phyloP scores from a whole-genome alignment of 1,140 invertebrate genomes.

The Drosophila simulans region DNA sequence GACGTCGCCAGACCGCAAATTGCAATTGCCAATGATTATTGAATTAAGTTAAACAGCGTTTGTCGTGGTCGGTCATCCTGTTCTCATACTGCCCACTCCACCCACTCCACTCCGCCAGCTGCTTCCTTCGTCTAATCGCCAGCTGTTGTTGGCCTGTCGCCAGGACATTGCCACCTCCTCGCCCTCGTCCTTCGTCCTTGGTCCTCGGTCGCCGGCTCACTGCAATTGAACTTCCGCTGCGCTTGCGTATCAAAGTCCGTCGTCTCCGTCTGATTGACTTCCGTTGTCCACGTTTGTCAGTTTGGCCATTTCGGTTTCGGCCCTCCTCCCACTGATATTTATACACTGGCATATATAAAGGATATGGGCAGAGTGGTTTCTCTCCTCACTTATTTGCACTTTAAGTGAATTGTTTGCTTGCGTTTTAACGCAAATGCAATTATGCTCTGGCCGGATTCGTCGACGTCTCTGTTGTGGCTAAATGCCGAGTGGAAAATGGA shows the following conservation, averaged over 20 bases:
- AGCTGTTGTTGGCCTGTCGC: conserved; percentile 70
- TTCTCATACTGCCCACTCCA: background rate
- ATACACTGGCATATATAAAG: conserved; percentile 6
- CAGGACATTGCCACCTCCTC: conserved; percentile 36
- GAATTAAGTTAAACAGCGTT: conserved; percentile 84
- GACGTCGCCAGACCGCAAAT: conserved; percentile 73
- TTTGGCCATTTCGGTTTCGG: conserved; percentile 78
- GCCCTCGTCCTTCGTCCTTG: conserved; percentile 1
- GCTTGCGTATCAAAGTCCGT: conserved; percentile 80
- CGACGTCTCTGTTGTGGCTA: conserved; percentile 33
- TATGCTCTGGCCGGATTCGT: conserved; percentile 59
- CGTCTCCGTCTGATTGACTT: conserved; percentile 78
- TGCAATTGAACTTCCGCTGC: conserved; percentile 78
- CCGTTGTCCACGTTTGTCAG: conserved; percentile 80
- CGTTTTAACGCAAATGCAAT: conserved; percentile 83
- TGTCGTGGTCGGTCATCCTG: conserved; percentile 58
- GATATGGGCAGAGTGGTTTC: conserved; percentile 25
- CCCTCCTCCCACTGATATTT: conserved; percentile 35
- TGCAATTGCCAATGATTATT: conserved; percentile 84
- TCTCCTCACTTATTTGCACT: conserved; percentile 76
- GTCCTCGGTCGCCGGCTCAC: conserved; percentile 59
- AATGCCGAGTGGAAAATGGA: conserved; percentile 23
- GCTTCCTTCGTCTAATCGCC: conserved; percentile 57
- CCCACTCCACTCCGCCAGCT: background rate
- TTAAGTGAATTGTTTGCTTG: conserved; percentile 83